Evolutionary conservation across 2,113 vertebrate species (phyloP).

Genomic region (Artemisiospiza belli): DNA sequence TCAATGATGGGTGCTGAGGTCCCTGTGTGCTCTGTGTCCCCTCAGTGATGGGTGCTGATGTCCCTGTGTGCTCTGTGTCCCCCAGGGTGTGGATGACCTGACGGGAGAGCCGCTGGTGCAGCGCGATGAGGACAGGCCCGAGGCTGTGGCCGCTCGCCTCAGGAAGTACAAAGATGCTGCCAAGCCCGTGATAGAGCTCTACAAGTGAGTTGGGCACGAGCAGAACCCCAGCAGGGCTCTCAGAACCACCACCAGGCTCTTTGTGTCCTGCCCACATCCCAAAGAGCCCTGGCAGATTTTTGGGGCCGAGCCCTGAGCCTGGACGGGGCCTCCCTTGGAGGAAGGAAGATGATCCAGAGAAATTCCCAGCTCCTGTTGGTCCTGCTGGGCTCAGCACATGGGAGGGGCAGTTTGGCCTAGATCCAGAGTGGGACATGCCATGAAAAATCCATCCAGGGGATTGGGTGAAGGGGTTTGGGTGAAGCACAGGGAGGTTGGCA

Average conservation of each 20-base stretch:
- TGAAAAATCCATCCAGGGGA: neutral
- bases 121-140: slow-evolving; percentile 88
- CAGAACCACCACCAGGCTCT: neutral
- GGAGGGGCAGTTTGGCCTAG: neutral
- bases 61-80: neutral
- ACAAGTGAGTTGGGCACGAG: slow-evolving; percentile 80
- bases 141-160: slow-evolving; percentile 86
- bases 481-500: neutral
- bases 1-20: slow-evolving; percentile 45
- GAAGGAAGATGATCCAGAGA: neutral
- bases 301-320: neutral
- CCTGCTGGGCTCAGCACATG: neutral
- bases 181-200: slow-evolving; percentile 92
- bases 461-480: neutral
- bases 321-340: accelerated
- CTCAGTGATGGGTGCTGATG: too few species aligned
- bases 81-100: slow-evolving; percentile 89
- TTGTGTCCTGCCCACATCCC: accelerated
- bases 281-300: neutral
- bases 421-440: neutral
- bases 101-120: slow-evolving; percentile 89
- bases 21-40: neutral
- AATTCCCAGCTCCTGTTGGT: neutral
- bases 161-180: slow-evolving; percentile 94
- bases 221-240: neutral